A percentile compares a stretch with the other conserved stretches of the same genome.
These are phyloP conservation scores for Procambarus virginalis DNA, from an alignment of 1,140 invertebrate genomes.

Conservation along the genomic window DNA sequence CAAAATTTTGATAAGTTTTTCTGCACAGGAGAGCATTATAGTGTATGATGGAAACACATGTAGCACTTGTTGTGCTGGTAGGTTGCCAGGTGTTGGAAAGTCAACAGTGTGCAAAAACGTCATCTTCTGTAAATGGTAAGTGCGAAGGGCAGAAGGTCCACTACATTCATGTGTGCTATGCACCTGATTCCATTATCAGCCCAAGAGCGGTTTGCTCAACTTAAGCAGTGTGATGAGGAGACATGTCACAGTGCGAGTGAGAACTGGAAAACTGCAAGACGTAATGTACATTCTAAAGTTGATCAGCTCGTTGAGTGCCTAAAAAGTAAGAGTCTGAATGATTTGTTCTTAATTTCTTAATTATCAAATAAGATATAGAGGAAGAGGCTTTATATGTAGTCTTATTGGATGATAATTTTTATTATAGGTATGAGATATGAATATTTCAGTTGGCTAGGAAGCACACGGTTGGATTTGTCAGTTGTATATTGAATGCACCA, in stretches of 20 bases:
- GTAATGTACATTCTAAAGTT: constrained; percentile 25
- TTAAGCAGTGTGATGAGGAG: constrained; percentile 18
- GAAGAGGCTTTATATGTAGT: constrained; percentile 69
- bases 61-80: constrained; percentile 18
- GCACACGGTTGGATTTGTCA: constrained; percentile 74
- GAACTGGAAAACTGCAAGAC: constrained; percentile 46
- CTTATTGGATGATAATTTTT: constrained; percentile 78
- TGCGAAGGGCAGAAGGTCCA: neutral
- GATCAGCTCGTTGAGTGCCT: constrained; percentile 17
- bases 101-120: constrained; percentile 32
- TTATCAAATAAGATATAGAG: neutral
- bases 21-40: neutral
- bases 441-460: constrained; percentile 76
- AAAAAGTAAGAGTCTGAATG: neutral
- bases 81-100: constrained; percentile 51
- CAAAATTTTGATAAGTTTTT: neutral
- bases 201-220: constrained; percentile 32
- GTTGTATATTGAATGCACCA: constrained; percentile 73
- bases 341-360: constrained; percentile 11
- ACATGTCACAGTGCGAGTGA: neutral
- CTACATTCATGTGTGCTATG: constrained; percentile 51
- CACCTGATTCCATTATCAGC: constrained; percentile 50
- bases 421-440: constrained; percentile 78
- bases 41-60: constrained; percentile 34
- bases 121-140: neutral